Evolutionary conservation across 2,888 invertebrate species (phyloP), one percentile per base, ranked within the genome.

Genomic region (Drosophila koepferae): DNA sequence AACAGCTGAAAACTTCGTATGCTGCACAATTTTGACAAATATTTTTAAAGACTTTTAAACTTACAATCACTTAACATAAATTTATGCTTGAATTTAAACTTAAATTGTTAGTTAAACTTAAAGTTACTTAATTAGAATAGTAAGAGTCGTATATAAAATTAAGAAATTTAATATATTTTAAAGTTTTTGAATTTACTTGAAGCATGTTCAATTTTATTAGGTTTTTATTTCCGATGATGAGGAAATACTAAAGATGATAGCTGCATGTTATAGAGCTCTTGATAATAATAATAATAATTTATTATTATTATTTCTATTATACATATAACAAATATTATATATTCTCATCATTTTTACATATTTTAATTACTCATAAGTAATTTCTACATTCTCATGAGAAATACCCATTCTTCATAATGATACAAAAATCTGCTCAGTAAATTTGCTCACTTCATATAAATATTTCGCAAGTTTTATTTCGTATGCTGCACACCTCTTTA

Each of bases 401-500:
- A 3, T 28, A 31, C 8, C 16, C 3, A 3, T 28, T 16, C 9
- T n/a, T 10, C 31, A 51, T 51, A 34, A 18, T 34, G 18, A 34
- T 31, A 2, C 3, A 18, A 6, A 34, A n/a, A 48, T 48, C 1
- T 9, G 10, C 28, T n/a, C 48, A 10, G 51, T 70, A 41, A 28
- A 20, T 54, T n/a, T 53, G 0, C 23, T 46, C 16, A 7, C 20
- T 23, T 20, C 12, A 40, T 51, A 53, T 51, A 34, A 40, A 49
- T 61, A 70, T 55, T 59, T 55, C 59, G 34, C 44, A 20, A 53
- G 41, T 18, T 62, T n/a, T 10, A 54, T 14, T 61, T 66, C n/a
- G 34, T 36, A 48, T 51, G 53, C 55, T 56, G 72, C 63, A 58
- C 77, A 77, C 63, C 77, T 77, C 56, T 20, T 76, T 76, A 72